These are phyloP conservation scores for Malachius bipustulatus DNA, from an alignment of 2,888 invertebrate genomes.

Conservation along the genomic window DNA sequence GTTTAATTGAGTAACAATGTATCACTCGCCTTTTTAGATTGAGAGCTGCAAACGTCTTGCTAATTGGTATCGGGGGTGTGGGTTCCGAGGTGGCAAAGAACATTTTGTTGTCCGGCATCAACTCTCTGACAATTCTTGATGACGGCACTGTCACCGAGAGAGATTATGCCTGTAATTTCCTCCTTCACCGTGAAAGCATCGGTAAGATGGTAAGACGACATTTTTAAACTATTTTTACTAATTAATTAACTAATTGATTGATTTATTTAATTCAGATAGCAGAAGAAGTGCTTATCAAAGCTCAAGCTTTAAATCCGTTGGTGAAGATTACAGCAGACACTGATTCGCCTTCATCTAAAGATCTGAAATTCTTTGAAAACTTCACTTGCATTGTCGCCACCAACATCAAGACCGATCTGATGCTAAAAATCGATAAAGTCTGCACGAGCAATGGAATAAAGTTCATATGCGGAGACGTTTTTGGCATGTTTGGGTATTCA, in stretches of 20 bases:
- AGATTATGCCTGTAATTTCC: conserved; percentile 75
- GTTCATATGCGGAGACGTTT: conserved; percentile 84
- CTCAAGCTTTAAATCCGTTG: conserved; percentile 85
- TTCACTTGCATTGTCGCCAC: conserved; percentile 81
- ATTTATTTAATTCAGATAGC: conserved; percentile 53
- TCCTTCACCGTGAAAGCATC: conserved; percentile 57
- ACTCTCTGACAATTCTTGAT: conserved; percentile 77
- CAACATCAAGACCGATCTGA: conserved; percentile 56
- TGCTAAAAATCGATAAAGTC: conserved; percentile 61
- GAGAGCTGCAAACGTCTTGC: conserved; percentile 70
- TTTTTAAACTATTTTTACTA: no score
- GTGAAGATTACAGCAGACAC: conserved; percentile 68
- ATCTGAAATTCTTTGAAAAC: conserved; percentile 55
- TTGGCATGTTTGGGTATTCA: conserved; percentile 86
- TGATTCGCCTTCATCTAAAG: conserved; percentile 50
- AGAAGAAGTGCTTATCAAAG: conserved; percentile 63
- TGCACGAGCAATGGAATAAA: conserved; percentile 65
- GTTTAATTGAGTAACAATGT: no score
- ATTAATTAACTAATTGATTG: no score
- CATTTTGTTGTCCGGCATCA: conserved; percentile 84
- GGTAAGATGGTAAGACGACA: conserved; percentile 57
- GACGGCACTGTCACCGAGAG: conserved; percentile 54
- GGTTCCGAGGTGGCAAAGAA: conserved; percentile 97
- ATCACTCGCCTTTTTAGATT: conserved; percentile 37
- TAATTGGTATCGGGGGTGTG: conserved; percentile 79